Base-by-base conservation (phyloP, 2,797 vertebrate genomes). In the Falco berigora region DNA sequence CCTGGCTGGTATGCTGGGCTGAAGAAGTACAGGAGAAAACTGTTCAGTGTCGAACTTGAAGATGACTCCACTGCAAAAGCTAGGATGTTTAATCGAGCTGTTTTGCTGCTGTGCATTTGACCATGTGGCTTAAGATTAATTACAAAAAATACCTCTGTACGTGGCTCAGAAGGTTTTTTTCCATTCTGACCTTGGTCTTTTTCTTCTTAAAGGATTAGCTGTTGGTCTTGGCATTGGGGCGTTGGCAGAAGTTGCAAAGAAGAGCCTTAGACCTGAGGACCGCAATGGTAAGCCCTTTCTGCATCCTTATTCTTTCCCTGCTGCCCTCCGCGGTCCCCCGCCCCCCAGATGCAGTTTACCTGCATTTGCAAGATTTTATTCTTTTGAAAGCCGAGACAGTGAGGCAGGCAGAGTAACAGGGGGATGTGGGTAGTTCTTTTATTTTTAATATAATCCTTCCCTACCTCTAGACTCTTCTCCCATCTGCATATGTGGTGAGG, bases 191-290 rank as follows among this genome's bases (percentile, higher is more conserved):
- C 16, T 63, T 19, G 4, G 14, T 63, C 9, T 56, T 63, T 92
- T 55, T 15, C 58, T 38, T 50, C 42, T 64, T 92, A 66, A 97
- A 99, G 99, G 99, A 75, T 97, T 99, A 22, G 99, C 99, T 17
- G 98, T 99, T 62, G 99, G 99, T 73, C 98, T 99, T 97, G 99
- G 99, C 72, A 98, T 99, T 13, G 99, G 99, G 58, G 99, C 99
- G 0, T 89, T 99, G 81, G 99, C 99, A 25, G 99, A 99, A 97
- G 99, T 99, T 8, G 99, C 99, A 22, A 99, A 99, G 98, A 99
- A 99, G 97, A 99, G 98, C 91, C 98, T 99, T 59, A 97, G 99
- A 81, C 63, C 98, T 12, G 99, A 98, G 49, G 98, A 98, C 7
- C 96, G 97, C 17, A 95, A 93, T 96, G 98, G 99, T 99, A 97